Conservation (phyloP, 2,888 invertebrate genomes). For the Conistra vaccinii region DNA sequence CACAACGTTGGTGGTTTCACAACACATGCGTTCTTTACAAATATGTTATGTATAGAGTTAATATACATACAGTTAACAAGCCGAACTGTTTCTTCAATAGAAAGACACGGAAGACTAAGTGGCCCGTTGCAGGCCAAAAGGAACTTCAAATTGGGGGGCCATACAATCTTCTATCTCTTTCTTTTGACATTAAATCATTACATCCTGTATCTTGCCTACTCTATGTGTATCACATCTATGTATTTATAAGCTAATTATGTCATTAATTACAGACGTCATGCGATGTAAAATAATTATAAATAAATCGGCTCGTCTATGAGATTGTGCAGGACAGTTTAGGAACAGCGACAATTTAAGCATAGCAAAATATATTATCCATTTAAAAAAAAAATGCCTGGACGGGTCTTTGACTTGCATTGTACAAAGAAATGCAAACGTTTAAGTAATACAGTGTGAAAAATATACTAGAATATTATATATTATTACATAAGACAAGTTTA, state of each 20-base stretch:
- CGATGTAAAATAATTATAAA: slow-evolving; percentile 49
- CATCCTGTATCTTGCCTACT: slow-evolving; percentile 21
- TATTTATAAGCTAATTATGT: slow-evolving; percentile 50
- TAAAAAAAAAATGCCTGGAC: slow-evolving; percentile 26
- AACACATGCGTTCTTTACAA: slow-evolving; percentile 71
- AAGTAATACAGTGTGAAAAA: not conserved
- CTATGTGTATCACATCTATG: slow-evolving; percentile 34
- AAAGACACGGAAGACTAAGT: not conserved
- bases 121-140: not conserved
- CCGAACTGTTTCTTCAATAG: not conserved
- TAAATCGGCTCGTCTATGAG: slow-evolving; percentile 44
- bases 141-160: not conserved
- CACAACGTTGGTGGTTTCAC: slow-evolving; percentile 65
- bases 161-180: slow-evolving; percentile 6
- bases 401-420: slow-evolving; percentile 15
- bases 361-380: slow-evolving; percentile 34
- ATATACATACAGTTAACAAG: slow-evolving; percentile 35
- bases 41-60: slow-evolving; percentile 44
- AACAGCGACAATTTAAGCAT: slow-evolving; percentile 47
- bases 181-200: not conserved
- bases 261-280: slow-evolving; percentile 63
- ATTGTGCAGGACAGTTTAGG: slow-evolving; percentile 57
- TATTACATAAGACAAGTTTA: slow-evolving; percentile 10
- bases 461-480: not conserved
- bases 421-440: not conserved